These are phyloP conservation scores for Aphodius sticticus DNA, from an alignment of 2,888 invertebrate species.

Conservation along the genomic window DNA sequence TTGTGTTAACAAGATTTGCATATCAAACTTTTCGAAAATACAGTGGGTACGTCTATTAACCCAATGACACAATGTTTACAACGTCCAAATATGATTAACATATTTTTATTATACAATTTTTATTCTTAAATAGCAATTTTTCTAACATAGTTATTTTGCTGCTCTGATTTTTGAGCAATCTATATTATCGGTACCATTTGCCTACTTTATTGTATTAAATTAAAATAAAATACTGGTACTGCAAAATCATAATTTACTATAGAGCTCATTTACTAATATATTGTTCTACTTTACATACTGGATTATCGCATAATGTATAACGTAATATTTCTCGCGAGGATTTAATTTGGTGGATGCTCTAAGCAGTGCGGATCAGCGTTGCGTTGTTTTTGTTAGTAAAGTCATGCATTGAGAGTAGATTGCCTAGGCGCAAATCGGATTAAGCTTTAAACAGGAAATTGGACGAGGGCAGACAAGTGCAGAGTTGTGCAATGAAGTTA, in stretches of 20 bases:
- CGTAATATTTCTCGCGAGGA: background rate
- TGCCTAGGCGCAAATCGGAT: background rate
- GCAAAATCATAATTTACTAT: background rate
- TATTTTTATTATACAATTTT: no score
- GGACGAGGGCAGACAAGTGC: background rate
- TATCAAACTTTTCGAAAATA: no score
- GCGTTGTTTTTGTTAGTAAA: background rate
- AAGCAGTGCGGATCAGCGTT: background rate
- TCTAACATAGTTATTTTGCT: no score
- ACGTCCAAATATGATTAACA: no score
- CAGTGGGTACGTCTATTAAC: no score
- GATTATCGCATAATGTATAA: background rate
- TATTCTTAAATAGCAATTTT: no score
- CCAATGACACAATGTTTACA: no score
- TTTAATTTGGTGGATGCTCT: background rate
- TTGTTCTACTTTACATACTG: background rate
- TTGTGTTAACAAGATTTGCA: no score
- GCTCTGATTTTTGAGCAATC: no score
- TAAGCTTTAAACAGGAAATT: slow-evolving; percentile 4
- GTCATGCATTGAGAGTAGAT: slow-evolving; percentile 4
- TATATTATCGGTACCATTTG: no score
- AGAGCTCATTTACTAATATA: background rate
- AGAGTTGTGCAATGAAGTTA: background rate
- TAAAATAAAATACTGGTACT: background rate
- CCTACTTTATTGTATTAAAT: no score